Evolutionary conservation across 1,140 invertebrate genomes (phyloP).

Genomic region (Danaus plexippus): DNA sequence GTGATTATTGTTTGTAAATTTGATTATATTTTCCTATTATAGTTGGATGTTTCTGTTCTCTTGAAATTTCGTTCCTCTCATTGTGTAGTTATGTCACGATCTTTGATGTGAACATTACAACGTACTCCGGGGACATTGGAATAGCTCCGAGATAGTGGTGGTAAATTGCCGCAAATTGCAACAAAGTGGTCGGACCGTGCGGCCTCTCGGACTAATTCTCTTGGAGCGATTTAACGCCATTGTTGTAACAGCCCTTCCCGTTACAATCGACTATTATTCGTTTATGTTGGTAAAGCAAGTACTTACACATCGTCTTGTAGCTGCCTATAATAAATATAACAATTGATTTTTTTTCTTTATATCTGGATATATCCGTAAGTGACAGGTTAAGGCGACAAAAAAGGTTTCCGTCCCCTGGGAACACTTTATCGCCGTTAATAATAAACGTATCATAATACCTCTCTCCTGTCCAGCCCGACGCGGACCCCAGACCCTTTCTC

Average conservation of each 20-base stretch:
- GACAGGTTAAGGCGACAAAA: too few relatives aligned
- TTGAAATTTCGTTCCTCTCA: too few relatives aligned
- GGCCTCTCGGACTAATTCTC: conserved; percentile 33
- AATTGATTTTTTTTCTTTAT: too few relatives aligned
- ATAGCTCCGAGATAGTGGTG: conserved; percentile 26
- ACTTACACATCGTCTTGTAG: conserved; percentile 8
- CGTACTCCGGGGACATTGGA: conserved; percentile 14
- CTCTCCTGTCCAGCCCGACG: conserved; percentile 6
- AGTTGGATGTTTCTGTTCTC: too few relatives aligned
- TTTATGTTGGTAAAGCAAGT: conserved; percentile 14
- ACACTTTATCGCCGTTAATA: conserved; percentile 22
- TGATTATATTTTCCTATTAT: too few relatives aligned
- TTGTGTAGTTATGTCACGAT: conserved; percentile 1
- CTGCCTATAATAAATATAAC: neutral
- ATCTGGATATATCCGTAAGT: too few relatives aligned
- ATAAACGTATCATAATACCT: conserved; percentile 36
- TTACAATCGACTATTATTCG: conserved; percentile 25
- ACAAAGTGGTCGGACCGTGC: conserved; percentile 34
- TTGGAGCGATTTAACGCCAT: conserved; percentile 32
- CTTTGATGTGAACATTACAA: conserved; percentile 11
- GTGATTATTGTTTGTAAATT: too few relatives aligned
- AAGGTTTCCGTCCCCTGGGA: neutral
- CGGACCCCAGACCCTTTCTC: conserved; percentile 6
- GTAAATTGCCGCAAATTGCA: conserved; percentile 48
- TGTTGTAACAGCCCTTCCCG: conserved; percentile 18